A percentile compares a stretch with the other conserved stretches of the same genome.
Conservation (phyloP, 2,113 vertebrate species). For the Melierax canorus region DNA sequence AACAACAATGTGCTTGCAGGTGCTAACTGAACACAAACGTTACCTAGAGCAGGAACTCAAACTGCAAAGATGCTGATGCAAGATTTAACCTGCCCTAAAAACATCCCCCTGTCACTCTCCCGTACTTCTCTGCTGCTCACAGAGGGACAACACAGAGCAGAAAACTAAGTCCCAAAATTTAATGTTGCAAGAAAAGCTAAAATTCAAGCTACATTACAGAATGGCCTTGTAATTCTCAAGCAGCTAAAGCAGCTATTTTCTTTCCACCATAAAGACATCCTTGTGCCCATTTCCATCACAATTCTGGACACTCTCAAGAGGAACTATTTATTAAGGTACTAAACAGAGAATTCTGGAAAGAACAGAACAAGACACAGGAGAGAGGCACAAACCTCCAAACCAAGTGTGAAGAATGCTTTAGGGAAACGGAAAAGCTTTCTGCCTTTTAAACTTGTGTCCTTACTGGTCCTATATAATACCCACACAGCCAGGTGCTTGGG, state of each 20-base stretch:
- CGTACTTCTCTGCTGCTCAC: not conserved
- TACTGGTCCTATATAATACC: not conserved
- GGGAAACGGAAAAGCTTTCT: not conserved
- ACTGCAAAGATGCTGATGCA: not conserved
- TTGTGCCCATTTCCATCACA: not conserved
- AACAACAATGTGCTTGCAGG: constrained; percentile 8
- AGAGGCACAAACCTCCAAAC: not conserved
- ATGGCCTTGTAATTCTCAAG: not conserved
- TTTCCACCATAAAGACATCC: not conserved
- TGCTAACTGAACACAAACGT: not conserved
- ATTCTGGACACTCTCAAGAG: not conserved
- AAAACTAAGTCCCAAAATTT: not conserved
- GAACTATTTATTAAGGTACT: not conserved
- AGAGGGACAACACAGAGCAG: not conserved
- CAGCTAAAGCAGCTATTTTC: not conserved
- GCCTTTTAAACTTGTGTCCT: not conserved
- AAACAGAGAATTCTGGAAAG: not conserved
- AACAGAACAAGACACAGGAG: not conserved
- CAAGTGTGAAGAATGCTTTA: not conserved
- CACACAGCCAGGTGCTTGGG: not conserved
- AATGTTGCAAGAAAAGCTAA: not conserved
- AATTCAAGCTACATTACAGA: not conserved
- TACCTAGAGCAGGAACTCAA: not conserved
- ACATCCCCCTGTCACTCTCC: not conserved
- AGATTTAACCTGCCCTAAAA: constrained; percentile 18